Evolutionary conservation across 2,797 vertebrate genomes (phyloP).

Genomic region (Gymnothorax reevesii): DNA sequence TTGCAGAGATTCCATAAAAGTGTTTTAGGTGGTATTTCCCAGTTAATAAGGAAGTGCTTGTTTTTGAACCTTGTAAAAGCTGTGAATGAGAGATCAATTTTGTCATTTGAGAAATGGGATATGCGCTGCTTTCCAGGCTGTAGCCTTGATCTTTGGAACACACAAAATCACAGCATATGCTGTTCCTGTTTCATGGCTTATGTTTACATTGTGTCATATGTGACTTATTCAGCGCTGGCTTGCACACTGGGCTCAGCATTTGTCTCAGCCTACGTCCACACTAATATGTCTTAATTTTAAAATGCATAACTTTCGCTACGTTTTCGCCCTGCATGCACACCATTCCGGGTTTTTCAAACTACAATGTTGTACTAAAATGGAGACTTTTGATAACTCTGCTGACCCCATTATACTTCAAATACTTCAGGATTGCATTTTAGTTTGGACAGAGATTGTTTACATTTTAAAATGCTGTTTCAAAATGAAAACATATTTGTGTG

Average conservation of each 20-base stretch:
- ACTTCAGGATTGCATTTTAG: too few species aligned
- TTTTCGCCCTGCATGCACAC: too few species aligned
- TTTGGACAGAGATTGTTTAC: too few species aligned
- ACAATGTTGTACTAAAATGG: too few species aligned
- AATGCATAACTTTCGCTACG: too few species aligned
- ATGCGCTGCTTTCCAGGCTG: not conserved
- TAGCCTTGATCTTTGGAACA: conserved; percentile 10
- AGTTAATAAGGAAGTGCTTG: not conserved
- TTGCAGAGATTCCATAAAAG: not conserved
- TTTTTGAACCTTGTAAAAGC: not conserved
- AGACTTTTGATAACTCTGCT: too few species aligned
- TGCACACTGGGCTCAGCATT: not conserved
- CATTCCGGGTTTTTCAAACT: too few species aligned
- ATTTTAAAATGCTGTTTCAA: too few species aligned
- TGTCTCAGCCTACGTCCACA: not conserved
- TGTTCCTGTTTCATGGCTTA: not conserved
- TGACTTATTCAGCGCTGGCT: not conserved
- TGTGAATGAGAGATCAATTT: not conserved
- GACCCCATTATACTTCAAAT: too few species aligned
- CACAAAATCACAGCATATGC: not conserved
- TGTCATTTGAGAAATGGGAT: not conserved
- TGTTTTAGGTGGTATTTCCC: not conserved
- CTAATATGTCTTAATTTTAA: too few species aligned
- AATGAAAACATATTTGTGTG: too few species aligned
- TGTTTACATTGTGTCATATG: not conserved